Base-by-base conservation (phyloP, 2,797 vertebrate genomes). In the Astyanax mexicanus region DNA sequence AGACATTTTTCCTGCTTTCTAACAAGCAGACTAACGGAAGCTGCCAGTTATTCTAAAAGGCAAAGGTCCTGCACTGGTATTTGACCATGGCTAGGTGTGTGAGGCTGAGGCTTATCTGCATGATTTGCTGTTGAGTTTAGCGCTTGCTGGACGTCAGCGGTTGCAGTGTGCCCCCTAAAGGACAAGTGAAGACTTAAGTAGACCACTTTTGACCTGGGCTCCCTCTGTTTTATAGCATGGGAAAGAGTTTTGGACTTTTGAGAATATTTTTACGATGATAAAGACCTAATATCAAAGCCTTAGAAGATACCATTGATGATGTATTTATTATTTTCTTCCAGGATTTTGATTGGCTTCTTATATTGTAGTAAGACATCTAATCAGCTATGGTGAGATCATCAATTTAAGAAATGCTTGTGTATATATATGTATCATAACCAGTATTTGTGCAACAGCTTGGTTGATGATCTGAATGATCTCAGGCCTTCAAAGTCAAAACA, bases 101-200 rank as follows among this genome's bases (percentile, higher is more conserved):
- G n/a, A n/a, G n/a, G n/a, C n/a, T n/a, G 58, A 81, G 69, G 68
- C 27, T 72, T 49, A 76, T 69, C 69, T 38, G 44, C 69, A 51
- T 72, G 55, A 66, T 68, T 65, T 72, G n/a, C 38, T 64, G 55
- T 64, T 72, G 75, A 72, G 40, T 75, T 52, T 60, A 52, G 11
- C 44, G 9, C 17, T 62, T 32, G 45, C n/a, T 45, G 60, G 25
- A 76, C 51, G 69, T 78, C 58, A 77, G 72, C 76, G 58, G 69
- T 76, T 81, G 44, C 49, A 87, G 84, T 83, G 37, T 79, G 89
- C 91, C 91, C 91, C 83, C 92, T 91, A 88, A 81, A 86, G 92
- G 86, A 8, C 62, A 85, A 52, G 51, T 42, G 7, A 12, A 69
- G 4, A 23, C 25, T 15, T 8, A 49, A 2, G n/a, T 4, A 45